Evolutionary conservation across 2,888 invertebrate species (phyloP).

Genomic region (Galerucella nymphaeae): DNA sequence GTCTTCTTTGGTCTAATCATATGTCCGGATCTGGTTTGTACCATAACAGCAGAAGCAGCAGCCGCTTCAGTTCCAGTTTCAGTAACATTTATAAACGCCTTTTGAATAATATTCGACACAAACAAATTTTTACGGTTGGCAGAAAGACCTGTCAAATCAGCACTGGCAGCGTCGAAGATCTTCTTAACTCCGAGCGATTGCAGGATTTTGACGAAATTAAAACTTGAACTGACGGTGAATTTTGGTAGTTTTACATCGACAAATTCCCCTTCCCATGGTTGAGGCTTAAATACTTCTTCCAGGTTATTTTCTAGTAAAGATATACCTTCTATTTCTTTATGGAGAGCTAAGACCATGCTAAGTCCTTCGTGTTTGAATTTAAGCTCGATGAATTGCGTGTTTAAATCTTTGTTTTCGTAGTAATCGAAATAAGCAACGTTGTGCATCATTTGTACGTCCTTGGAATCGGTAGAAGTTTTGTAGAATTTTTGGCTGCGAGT

Average conservation of each 20-base stretch:
- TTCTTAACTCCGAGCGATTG: conserved; percentile 49
- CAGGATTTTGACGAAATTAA: conserved; percentile 49
- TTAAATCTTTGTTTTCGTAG: conserved; percentile 52
- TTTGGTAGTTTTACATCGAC: conserved; percentile 50
- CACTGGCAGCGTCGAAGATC: conserved; percentile 41
- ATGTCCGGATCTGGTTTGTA: background rate
- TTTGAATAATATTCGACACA: conserved; percentile 58
- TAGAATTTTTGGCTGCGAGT: conserved; percentile 53
- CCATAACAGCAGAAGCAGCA: conserved; percentile 54
- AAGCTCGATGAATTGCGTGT: conserved; percentile 57
- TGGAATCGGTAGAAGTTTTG: conserved; percentile 41
- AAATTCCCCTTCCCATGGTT: conserved; percentile 19
- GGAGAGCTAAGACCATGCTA: conserved; percentile 51
- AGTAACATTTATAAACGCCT: conserved; percentile 60
- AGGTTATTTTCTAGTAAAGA: conserved; percentile 44
- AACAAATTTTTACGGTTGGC: conserved; percentile 45
- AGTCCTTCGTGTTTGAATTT: background rate
- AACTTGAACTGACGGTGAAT: conserved; percentile 47
- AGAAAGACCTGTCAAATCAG: conserved; percentile 55
- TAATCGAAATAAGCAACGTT: conserved; percentile 50
- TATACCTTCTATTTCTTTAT: conserved; percentile 51
- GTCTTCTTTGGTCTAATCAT: conserved; percentile 2
- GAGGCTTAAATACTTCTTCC: conserved; percentile 39
- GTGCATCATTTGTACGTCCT: conserved; percentile 56
- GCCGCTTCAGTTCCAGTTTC: conserved; percentile 61